Evolutionary conservation across 2,797 vertebrate species (phyloP).

Genomic region (Helostoma temminkii): DNA sequence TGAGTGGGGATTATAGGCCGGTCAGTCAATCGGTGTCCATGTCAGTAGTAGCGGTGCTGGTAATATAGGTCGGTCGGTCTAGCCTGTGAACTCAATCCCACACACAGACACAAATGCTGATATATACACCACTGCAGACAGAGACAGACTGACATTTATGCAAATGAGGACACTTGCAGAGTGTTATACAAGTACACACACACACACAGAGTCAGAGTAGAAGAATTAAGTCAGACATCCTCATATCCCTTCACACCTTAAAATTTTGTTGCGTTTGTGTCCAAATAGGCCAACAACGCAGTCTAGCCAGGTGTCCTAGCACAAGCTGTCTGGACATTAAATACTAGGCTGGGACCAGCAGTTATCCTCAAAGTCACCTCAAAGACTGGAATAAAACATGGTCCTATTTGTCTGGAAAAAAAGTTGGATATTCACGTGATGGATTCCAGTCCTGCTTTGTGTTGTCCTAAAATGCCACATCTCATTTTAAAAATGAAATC

Average conservation of each 20-base stretch:
- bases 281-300: slow-evolving; percentile 63
- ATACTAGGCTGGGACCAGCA: slow-evolving; percentile 17
- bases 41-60: slow-evolving; percentile 31
- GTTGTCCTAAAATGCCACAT: not conserved
- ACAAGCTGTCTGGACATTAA: slow-evolving; percentile 38
- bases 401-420: not conserved
- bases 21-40: slow-evolving; percentile 21
- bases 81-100: slow-evolving; percentile 77
- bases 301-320: slow-evolving; percentile 39
- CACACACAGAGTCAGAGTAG: not conserved
- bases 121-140: slow-evolving; percentile 29
- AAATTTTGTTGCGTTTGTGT: slow-evolving; percentile 17
- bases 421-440: slow-evolving; percentile 6
- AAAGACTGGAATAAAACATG: slow-evolving; percentile 36
- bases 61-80: slow-evolving; percentile 75
- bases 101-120: slow-evolving; percentile 42
- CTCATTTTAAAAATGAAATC: slow-evolving; percentile 14
- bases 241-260: slow-evolving; percentile 25
- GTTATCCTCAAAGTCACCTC: slow-evolving; percentile 30
- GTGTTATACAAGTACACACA: no score
- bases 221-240: not conserved
- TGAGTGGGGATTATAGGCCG: slow-evolving; percentile 48
- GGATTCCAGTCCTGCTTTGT: not conserved
- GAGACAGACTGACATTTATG: no score
- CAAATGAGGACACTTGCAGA: no score